A percentile compares a stretch with the other conserved stretches of the same genome.
Evolutionary conservation across 2,888 invertebrate genomes (phyloP).

Genomic region (Conistra vaccinii): DNA sequence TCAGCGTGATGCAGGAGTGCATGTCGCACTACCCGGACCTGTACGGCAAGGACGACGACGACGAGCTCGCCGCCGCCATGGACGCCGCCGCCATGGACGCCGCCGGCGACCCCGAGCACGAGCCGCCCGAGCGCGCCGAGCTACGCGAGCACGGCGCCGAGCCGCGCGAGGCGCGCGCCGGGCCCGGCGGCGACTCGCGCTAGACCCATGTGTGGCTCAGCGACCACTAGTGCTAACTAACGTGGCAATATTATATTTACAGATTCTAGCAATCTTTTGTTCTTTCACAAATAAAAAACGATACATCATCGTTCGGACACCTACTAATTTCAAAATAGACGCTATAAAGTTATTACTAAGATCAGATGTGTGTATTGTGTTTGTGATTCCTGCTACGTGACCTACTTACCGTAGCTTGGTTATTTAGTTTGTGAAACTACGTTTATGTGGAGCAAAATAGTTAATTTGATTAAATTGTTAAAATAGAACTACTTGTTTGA

Average conservation of each 20-base stretch:
- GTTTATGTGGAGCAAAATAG: background rate
- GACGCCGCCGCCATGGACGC: constrained; percentile 51
- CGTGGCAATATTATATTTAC: background rate
- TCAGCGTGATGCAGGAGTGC: constrained; percentile 97
- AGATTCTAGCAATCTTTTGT: background rate
- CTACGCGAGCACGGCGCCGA: constrained; percentile 4
- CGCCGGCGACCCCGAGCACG: constrained; percentile 70
- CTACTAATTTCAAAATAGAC: constrained; percentile 19
- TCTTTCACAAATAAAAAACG: background rate
- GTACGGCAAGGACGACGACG: constrained; percentile 93
- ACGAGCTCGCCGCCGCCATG: constrained; percentile 81
- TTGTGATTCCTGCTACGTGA: background rate
- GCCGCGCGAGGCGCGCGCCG: constrained; percentile 19
- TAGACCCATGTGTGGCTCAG: background rate
- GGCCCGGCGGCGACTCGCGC: constrained; percentile 10
- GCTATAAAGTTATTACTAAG: background rate
- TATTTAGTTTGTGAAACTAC: constrained; percentile 30
- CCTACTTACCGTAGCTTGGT: constrained; percentile 1
- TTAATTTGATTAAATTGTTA: constrained; percentile 21
- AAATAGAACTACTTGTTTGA: constrained; percentile 20
- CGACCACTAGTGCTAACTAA: background rate
- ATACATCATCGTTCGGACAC: background rate
- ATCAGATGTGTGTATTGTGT: constrained; percentile 1
- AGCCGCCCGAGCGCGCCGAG: constrained; percentile 3
- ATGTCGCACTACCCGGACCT: constrained; percentile 96